Evolutionary conservation across 2,888 invertebrate genomes (phyloP), one percentile per base, ranked within the genome.

Genomic region (Megalurothrips usitatus): DNA sequence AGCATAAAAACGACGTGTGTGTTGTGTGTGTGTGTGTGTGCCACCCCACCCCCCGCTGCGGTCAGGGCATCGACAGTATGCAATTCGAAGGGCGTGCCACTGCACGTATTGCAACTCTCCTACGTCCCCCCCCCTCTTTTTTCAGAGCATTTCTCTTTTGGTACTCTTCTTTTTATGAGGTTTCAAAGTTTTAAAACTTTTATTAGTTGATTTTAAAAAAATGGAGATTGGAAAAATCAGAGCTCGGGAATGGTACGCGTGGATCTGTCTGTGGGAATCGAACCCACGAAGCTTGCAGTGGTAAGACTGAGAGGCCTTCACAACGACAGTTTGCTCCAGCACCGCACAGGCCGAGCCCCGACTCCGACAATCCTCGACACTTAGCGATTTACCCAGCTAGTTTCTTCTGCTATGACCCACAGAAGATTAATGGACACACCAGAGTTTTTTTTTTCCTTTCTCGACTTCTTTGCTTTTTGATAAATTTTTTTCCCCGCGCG

Each of bases 1-100:
- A 75, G 68, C 68, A 75, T 75, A 75, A 75, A 75, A 75, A 75
- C 68, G 23, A 23, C 1, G 23, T 26, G 68, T 58, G 58, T 58
- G 58, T 58, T 11, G 23, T 26, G 68, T 11, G 23, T 26, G 68
- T 58, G 58, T 58, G 58, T 58, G 68, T 75, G 23, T 23, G 9
- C 11, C 23, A 23, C 23, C 26, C 26, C 68, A 75, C 68, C 68
- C 68, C 68, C 68, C 68, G 68, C 68, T 75, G 68, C 68, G 68
- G 68, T 75, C 26, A 12, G 9, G 26, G 23, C 23, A 26, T 23
- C 68, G 58, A n/a, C 19, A n/a, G 6, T 17, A n/a, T 17, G 58
- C 58, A n/a, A 17, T 17, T 17, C 58, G 58, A 19, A n/a, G 19
- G 17, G 58, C 58, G n/a, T 58, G 58, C 58, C n/a, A 8, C 26